phyloP scores from a whole-genome alignment of 2,113 vertebrate species.

The Chloroceryle aenea region DNA sequence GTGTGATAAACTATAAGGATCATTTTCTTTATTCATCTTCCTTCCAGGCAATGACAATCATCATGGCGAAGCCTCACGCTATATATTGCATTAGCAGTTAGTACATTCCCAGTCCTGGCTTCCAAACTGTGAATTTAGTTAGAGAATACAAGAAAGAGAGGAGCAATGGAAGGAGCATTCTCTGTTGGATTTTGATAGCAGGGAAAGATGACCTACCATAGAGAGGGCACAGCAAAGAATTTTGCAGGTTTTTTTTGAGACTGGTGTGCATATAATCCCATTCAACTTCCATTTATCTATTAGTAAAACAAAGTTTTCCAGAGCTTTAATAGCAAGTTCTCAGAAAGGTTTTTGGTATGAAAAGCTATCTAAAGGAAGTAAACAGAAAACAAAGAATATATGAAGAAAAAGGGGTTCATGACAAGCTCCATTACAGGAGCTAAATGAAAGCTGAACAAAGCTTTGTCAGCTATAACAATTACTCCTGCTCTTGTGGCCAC shows the following conservation, averaged over 20 bases:
- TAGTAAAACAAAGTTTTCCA: neutral
- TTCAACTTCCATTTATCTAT: neutral
- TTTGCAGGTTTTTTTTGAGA: neutral
- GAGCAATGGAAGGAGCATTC: neutral
- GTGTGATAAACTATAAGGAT: neutral
- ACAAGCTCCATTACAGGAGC: neutral
- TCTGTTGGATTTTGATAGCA: neutral
- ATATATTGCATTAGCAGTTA: neutral
- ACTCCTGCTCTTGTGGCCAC: neutral
- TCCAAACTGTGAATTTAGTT: constrained; percentile 4
- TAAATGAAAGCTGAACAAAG: neutral
- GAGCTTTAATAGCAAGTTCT: neutral
- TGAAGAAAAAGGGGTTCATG: neutral
- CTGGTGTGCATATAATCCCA: neutral
- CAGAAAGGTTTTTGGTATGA: neutral
- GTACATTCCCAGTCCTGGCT: neutral
- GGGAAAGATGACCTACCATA: neutral
- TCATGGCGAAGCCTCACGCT: neutral
- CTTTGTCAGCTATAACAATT: neutral
- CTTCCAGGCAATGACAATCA: neutral
- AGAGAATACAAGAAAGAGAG: neutral
- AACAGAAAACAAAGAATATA: neutral
- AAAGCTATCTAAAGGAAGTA: neutral
- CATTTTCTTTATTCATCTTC: neutral
- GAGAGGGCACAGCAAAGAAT: neutral